Evolutionary conservation across 2,888 invertebrate species (phyloP).

Genomic region (Hypercompe scribonia): DNA sequence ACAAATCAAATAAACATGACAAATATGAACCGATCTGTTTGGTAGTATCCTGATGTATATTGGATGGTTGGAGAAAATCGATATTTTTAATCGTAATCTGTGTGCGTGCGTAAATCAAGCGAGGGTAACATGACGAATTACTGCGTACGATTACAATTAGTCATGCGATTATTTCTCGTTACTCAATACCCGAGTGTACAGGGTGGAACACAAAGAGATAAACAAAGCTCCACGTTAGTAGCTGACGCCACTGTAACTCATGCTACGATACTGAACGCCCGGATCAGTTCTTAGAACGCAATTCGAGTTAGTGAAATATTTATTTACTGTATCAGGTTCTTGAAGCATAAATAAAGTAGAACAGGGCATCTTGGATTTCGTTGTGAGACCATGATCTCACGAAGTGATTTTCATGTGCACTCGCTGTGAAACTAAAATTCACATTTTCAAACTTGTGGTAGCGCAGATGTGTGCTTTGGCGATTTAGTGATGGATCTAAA

Average conservation of each 20-base stretch:
- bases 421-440: slow-evolving; percentile 19
- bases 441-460: background rate
- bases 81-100: slow-evolving; percentile 43
- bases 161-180: slow-evolving; percentile 77
- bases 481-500: background rate
- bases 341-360: slow-evolving; percentile 65
- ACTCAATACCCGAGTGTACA: slow-evolving; percentile 63
- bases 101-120: slow-evolving; percentile 55
- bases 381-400: slow-evolving; percentile 40
- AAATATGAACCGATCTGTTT: slow-evolving; percentile 49
- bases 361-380: slow-evolving; percentile 65
- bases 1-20: slow-evolving; percentile 54
- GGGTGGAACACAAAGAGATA: slow-evolving; percentile 54
- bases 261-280: slow-evolving; percentile 62
- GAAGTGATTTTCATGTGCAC: slow-evolving; percentile 4
- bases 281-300: slow-evolving; percentile 78
- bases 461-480: background rate
- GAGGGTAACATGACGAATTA: slow-evolving; percentile 64
- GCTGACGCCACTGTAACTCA: slow-evolving; percentile 72
- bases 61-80: slow-evolving; percentile 38
- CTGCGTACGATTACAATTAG: slow-evolving; percentile 70
- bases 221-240: slow-evolving; percentile 67
- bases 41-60: slow-evolving; percentile 33
- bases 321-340: slow-evolving; percentile 81
- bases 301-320: slow-evolving; percentile 79